phyloP scores from a whole-genome alignment of 1,140 invertebrate genomes.

The Heterodera carotae region DNA sequence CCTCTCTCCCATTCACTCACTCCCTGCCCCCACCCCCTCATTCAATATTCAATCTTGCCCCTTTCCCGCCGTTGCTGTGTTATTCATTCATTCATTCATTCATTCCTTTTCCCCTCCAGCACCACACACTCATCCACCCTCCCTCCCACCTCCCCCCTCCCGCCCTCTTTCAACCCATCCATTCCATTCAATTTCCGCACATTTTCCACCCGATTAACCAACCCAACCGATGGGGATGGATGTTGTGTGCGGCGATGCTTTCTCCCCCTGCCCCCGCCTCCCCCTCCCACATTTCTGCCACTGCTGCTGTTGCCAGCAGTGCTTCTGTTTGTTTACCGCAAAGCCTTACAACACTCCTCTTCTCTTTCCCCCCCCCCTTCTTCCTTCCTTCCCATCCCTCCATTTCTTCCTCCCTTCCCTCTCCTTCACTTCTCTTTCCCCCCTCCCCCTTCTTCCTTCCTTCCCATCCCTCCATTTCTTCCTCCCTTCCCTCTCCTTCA shows the following conservation, averaged over 20 bases:
- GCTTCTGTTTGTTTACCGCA: neutral
- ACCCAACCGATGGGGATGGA: neutral
- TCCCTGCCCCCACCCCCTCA: neutral
- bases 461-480: too few relatives aligned
- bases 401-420: too few relatives aligned
- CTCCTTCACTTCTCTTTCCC: too few relatives aligned
- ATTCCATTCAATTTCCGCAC: slow-evolving; percentile 1
- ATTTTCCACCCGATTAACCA: slow-evolving; percentile 2
- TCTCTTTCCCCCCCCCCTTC: neutral
- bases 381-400: neutral
- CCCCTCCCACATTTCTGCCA: neutral
- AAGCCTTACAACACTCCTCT: neutral
- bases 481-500: too few relatives aligned
- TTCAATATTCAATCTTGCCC: neutral
- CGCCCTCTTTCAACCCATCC: too few relatives aligned
- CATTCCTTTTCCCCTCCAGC: too few relatives aligned
- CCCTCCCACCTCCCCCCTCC: neutral
- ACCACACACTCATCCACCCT: neutral
- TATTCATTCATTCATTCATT: too few relatives aligned
- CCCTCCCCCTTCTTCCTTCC: too few relatives aligned
- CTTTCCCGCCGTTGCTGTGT: neutral
- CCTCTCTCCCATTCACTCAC: too few relatives aligned
- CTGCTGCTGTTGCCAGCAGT: neutral
- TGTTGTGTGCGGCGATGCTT: neutral
- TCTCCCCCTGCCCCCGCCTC: neutral